These are phyloP conservation scores for Chrysolina oricalcia DNA, from an alignment of 2,888 invertebrate genomes.

Conservation along the genomic window DNA sequence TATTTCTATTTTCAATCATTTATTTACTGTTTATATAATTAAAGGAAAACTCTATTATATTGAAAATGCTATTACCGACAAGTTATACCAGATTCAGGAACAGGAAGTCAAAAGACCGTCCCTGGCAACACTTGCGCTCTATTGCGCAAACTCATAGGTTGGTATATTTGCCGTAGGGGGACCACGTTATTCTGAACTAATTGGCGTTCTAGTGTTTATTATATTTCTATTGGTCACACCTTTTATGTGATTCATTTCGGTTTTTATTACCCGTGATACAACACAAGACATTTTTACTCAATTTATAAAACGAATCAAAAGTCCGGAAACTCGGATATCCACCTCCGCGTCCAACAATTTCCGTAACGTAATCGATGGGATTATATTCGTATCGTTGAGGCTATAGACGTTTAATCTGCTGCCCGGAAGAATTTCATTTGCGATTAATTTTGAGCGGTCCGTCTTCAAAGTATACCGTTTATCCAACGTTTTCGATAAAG, in stretches of 20 bases:
- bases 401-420: constrained; percentile 61
- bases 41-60: too few relatives aligned
- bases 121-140: too few relatives aligned
- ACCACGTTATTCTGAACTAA: too few relatives aligned
- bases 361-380: neutral
- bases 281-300: neutral
- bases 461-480: constrained; percentile 60
- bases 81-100: too few relatives aligned
- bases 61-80: too few relatives aligned
- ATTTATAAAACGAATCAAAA: neutral
- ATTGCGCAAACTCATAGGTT: too few relatives aligned
- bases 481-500: constrained; percentile 53
- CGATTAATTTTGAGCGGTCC: constrained; percentile 66
- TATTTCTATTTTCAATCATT: too few relatives aligned
- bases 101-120: too few relatives aligned
- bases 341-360: constrained; percentile 6
- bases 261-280: too few relatives aligned
- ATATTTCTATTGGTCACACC: neutral
- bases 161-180: too few relatives aligned
- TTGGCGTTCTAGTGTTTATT: too few relatives aligned
- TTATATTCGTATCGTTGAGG: constrained; percentile 9
- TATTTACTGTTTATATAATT: too few relatives aligned
- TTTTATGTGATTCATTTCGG: neutral
- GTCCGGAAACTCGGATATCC: neutral
- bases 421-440: constrained; percentile 69